These are phyloP conservation scores for Mantis religiosa DNA, from an alignment of 2,888 invertebrate genomes.

Conservation along the genomic window DNA sequence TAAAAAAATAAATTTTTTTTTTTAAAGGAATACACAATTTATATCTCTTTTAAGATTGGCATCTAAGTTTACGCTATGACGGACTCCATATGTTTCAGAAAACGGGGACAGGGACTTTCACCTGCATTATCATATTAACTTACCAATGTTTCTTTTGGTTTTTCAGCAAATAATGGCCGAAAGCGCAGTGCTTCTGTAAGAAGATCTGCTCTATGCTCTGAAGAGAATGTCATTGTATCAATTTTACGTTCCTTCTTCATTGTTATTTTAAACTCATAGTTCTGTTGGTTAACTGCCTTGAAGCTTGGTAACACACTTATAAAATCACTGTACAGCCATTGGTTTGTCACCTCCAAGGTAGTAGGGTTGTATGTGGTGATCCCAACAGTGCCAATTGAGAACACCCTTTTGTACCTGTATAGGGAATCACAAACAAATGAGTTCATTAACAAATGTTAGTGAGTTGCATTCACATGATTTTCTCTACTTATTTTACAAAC, in stretches of 20 bases:
- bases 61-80: no score
- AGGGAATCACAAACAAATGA: background rate
- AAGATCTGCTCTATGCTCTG: slow-evolving; percentile 88
- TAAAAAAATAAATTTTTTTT: no score
- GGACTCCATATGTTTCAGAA: no score
- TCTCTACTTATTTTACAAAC: no score
- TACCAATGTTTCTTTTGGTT: slow-evolving; percentile 73
- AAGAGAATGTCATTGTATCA: slow-evolving; percentile 94
- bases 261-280: slow-evolving; percentile 72
- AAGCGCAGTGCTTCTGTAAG: slow-evolving; percentile 86
- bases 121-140: background rate
- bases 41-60: no score
- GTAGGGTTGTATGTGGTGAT: slow-evolving; percentile 97
- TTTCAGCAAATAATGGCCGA: slow-evolving; percentile 74
- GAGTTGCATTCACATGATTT: no score
- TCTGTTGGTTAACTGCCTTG: slow-evolving; percentile 47
- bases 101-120: no score
- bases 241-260: slow-evolving; percentile 87
- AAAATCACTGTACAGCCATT: slow-evolving; percentile 82
- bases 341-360: slow-evolving; percentile 86
- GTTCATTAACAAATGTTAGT: no score
- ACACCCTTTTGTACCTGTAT: slow-evolving; percentile 86
- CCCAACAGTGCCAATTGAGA: slow-evolving; percentile 91
- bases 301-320: slow-evolving; percentile 59
- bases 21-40: no score